Percentiles rank a stretch among this genome's conserved stretches.
Conservation (phyloP, 2,797 vertebrate genomes). For the Staurois parvus region DNA sequence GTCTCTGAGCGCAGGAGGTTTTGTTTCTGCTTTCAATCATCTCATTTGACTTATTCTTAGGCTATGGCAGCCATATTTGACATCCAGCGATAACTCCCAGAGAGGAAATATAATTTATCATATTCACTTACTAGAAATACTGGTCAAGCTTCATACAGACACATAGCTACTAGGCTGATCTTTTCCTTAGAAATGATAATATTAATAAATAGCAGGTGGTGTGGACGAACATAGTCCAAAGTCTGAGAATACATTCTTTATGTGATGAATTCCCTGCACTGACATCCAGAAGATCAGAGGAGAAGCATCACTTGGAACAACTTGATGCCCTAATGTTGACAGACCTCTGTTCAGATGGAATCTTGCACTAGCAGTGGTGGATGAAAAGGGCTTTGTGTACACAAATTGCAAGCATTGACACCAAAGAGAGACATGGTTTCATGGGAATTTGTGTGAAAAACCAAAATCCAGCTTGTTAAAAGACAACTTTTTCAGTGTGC, state of each 20-base stretch:
- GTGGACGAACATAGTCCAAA: background rate
- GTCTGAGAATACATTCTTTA: background rate
- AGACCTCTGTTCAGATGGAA: constrained; percentile 15
- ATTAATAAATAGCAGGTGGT: constrained; percentile 11
- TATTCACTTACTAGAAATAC: background rate
- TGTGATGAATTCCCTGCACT: background rate
- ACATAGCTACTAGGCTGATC: background rate
- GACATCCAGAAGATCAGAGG: background rate
- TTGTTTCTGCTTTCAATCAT: too few relatives aligned
- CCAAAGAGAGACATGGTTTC: constrained; percentile 5
- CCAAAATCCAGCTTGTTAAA: background rate
- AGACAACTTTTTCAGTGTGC: background rate
- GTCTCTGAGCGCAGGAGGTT: too few relatives aligned
- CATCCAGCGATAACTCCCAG: background rate
- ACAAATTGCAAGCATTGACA: background rate
- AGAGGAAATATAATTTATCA: constrained; percentile 9
- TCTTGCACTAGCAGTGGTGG: background rate
- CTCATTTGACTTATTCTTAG: background rate
- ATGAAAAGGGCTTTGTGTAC: constrained; percentile 31
- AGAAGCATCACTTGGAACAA: background rate
- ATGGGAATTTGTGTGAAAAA: constrained; percentile 1
- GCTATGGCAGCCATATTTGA: background rate
- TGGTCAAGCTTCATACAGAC: background rate
- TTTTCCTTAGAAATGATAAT: background rate
- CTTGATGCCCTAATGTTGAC: background rate